Percentiles rank a stretch among this genome's conserved stretches.
Evolutionary conservation across 2,797 vertebrate species (phyloP).

Genomic region (Nannoperca australis): DNA sequence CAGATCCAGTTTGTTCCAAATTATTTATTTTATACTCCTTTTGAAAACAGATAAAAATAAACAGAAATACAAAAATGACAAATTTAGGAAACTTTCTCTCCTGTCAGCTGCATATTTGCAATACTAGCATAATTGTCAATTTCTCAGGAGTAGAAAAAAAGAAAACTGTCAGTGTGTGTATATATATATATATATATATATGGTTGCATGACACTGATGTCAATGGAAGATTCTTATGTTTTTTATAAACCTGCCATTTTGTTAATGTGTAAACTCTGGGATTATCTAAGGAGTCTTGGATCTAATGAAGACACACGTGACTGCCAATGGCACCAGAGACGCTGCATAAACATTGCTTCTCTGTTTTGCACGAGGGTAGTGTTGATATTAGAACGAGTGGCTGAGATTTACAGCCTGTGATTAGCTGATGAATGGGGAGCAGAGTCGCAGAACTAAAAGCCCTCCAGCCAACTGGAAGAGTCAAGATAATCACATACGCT

Average conservation of each 20-base stretch:
- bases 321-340: slow-evolving; percentile 27
- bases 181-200: background rate
- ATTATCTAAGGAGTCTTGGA: slow-evolving; percentile 36
- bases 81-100: background rate
- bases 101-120: background rate
- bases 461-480: slow-evolving; percentile 73
- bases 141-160: background rate
- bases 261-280: slow-evolving; percentile 6
- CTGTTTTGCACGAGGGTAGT: slow-evolving; percentile 42
- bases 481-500: slow-evolving; percentile 73
- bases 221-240: background rate
- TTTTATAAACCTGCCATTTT: slow-evolving; percentile 28
- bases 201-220: background rate
- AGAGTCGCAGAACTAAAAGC: slow-evolving; percentile 67
- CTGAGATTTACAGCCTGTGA: slow-evolving; percentile 66
- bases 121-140: background rate
- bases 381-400: slow-evolving; percentile 51
- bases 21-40: background rate
- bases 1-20: background rate
- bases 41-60: background rate
- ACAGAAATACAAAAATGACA: background rate
- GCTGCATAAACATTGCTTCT: slow-evolving; percentile 39
- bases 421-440: slow-evolving; percentile 76
- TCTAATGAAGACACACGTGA: slow-evolving; percentile 7
- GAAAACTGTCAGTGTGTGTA: background rate